Percentiles rank a stretch among this genome's conserved stretches.
Evolutionary conservation across 2,888 invertebrate genomes (phyloP).

Genomic region (Candidula unifasciata): DNA sequence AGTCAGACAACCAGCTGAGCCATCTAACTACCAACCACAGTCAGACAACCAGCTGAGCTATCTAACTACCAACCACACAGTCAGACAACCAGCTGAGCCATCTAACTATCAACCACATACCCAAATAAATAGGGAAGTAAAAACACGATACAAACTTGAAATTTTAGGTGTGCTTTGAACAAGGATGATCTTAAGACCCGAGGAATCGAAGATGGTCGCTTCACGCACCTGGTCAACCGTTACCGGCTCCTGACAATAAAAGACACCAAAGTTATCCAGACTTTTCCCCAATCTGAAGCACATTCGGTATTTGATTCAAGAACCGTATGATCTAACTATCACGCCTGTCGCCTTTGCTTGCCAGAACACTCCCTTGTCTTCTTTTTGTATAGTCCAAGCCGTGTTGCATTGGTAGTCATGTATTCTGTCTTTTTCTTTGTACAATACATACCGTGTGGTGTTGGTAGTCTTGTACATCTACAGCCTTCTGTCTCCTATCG

Average conservation of each 20-base stretch:
- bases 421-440: no score
- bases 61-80: neutral
- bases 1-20: neutral
- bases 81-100: neutral
- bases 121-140: neutral
- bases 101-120: neutral
- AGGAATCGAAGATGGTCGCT: slow-evolving; percentile 30
- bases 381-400: no score
- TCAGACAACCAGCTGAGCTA: neutral
- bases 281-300: no score
- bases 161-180: slow-evolving; percentile 17
- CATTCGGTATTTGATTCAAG: no score
- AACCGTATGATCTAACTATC: no score
- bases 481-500: no score
- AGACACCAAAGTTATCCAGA: no score
- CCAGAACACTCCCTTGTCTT: no score
- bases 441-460: no score
- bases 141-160: neutral
- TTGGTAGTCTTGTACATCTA: no score
- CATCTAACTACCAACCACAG: neutral
- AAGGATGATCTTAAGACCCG: slow-evolving; percentile 18
- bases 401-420: no score
- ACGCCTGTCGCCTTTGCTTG: no score
- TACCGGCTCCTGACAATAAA: slow-evolving; percentile 14
- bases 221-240: slow-evolving; percentile 27